Evolutionary conservation across 1,140 invertebrate genomes (phyloP).

Genomic region (Carposina sasakii): DNA sequence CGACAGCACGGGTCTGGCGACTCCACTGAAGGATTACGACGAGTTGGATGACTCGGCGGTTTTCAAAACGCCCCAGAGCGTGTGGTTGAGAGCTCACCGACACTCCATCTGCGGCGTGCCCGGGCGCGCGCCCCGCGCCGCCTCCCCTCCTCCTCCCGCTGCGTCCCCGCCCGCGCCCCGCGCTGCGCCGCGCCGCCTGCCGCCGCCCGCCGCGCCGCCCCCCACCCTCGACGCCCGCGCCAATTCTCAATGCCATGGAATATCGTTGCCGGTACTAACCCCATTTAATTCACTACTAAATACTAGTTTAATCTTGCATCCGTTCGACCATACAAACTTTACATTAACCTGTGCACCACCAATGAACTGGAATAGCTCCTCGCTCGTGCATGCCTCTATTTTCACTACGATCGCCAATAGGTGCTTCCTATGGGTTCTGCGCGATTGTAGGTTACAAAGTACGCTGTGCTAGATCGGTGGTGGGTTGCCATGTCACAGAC

Average conservation of each 20-base stretch:
- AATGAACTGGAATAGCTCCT: too few relatives aligned
- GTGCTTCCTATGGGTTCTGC: too few relatives aligned
- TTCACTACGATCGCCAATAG: too few relatives aligned
- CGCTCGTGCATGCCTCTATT: too few relatives aligned
- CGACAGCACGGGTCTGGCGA: constrained; percentile 51
- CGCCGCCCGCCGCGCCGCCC: constrained; percentile 48
- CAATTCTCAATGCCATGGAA: constrained; percentile 68
- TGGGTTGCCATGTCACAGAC: too few relatives aligned
- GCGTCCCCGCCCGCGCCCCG: constrained; percentile 21
- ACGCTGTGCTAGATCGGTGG: too few relatives aligned
- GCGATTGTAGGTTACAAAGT: too few relatives aligned
- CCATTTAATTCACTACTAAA: constrained; percentile 69
- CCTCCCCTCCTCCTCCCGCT: constrained; percentile 14
- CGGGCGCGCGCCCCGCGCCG: constrained; percentile 15
- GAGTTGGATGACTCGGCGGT: constrained; percentile 53
- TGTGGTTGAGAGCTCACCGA: constrained; percentile 43
- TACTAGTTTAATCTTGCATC: constrained; percentile 45
- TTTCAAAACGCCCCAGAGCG: constrained; percentile 62
- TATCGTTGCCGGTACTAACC: constrained; percentile 73
- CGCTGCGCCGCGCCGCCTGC: constrained; percentile 30
- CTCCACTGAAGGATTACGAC: constrained; percentile 36
- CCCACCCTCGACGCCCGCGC: constrained; percentile 57
- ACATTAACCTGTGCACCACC: too few relatives aligned
- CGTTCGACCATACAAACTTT: background rate
- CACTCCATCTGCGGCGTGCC: constrained; percentile 46